Percentiles rank a stretch among this genome's conserved stretches.
Evolutionary conservation across 2,113 vertebrate species (phyloP).

Genomic region (Ranitomeya variabilis): DNA sequence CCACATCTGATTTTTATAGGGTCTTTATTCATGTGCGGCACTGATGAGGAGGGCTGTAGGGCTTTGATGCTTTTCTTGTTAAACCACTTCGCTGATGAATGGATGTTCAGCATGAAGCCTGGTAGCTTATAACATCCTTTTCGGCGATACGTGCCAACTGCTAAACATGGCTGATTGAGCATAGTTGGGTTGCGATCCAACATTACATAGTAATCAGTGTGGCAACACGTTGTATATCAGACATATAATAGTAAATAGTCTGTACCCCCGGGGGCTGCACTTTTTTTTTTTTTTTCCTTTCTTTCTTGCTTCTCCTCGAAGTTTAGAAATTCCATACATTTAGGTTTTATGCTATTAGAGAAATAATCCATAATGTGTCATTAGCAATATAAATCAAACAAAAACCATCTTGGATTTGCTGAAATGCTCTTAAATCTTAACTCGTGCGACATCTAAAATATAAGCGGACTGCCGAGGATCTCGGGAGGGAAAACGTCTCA

Average conservation of each 20-base stretch:
- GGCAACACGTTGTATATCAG: conserved; percentile 36
- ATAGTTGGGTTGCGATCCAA: conserved; percentile 36
- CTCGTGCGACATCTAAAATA: conserved; percentile 46
- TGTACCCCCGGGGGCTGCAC: conserved; percentile 26
- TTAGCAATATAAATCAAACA: conserved; percentile 56
- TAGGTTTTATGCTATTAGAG: conserved; percentile 51
- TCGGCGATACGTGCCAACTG: conserved; percentile 9
- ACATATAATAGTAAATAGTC: conserved; percentile 44
- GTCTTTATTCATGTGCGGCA: not conserved
- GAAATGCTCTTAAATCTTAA: conserved; percentile 41
- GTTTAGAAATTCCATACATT: conserved; percentile 42
- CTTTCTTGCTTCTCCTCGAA: not conserved
- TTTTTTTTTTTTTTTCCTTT: not conserved
- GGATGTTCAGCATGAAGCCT: conserved; percentile 27
- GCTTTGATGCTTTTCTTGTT: conserved; percentile 39
- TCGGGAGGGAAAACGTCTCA: conserved; percentile 53
- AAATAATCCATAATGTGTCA: conserved; percentile 56
- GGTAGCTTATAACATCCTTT: conserved; percentile 36
- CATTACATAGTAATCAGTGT: conserved; percentile 25
- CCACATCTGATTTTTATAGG: conserved; percentile 26
- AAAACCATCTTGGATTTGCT: conserved; percentile 26
- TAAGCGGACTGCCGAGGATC: conserved; percentile 37
- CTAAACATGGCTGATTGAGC: conserved; percentile 47
- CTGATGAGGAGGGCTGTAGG: conserved; percentile 25
- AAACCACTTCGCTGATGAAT: conserved; percentile 41